A percentile compares a stretch with the other conserved stretches of the same genome.
Evolutionary conservation across 2,888 invertebrate species (phyloP).

Genomic region (Leptopterna dolabrata): DNA sequence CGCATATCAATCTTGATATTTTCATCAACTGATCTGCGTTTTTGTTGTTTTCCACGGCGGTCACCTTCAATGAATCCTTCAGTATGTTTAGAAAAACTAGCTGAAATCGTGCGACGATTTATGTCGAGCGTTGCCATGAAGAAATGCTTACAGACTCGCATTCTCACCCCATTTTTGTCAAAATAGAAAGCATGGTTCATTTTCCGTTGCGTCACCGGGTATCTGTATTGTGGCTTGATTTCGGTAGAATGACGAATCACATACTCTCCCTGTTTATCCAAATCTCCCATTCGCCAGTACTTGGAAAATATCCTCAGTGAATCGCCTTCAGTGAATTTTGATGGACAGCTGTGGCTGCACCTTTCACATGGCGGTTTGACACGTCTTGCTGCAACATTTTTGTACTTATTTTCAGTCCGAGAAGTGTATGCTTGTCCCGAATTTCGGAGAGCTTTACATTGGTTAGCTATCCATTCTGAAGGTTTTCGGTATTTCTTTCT

Average conservation of each 20-base stretch:
- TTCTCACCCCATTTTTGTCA: background rate
- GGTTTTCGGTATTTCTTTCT: no score
- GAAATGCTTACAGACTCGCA: background rate
- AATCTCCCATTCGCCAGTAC: background rate
- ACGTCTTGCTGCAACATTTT: no score
- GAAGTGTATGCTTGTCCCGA: no score
- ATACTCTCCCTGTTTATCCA: background rate
- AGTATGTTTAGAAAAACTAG: background rate
- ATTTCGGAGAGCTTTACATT: no score
- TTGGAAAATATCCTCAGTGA: background rate
- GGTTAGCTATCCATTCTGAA: no score
- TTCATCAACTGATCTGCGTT: background rate
- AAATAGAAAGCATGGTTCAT: conserved; percentile 2
- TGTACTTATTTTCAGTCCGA: no score
- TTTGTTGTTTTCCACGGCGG: background rate
- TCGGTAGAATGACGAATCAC: background rate
- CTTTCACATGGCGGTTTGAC: no score
- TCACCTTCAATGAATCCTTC: background rate
- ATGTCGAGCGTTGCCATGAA: conserved; percentile 1
- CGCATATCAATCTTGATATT: background rate
- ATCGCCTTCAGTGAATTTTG: no score
- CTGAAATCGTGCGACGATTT: background rate
- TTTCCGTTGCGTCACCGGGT: background rate
- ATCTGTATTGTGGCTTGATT: background rate
- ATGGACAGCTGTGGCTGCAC: no score